A percentile compares a stretch with the other conserved stretches of the same genome.
phyloP scores from a whole-genome alignment of 2,888 invertebrate species.

The Trimorus sp. region DNA sequence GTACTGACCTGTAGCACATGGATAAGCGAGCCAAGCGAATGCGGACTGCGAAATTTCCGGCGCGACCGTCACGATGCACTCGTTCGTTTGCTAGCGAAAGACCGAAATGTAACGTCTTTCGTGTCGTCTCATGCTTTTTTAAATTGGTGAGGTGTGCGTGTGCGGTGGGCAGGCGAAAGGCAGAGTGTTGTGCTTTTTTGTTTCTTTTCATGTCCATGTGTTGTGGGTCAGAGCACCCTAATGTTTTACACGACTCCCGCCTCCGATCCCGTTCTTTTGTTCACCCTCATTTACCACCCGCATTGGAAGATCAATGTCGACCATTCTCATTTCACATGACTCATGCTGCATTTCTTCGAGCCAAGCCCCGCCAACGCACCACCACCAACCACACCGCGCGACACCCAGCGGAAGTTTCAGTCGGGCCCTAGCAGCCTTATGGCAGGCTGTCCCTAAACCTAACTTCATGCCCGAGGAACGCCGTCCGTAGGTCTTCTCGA shows the following conservation, averaged over 20 bases:
- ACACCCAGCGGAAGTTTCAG: conserved; percentile 30
- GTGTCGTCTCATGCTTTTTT: conserved; percentile 52
- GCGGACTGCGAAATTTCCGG: conserved; percentile 77
- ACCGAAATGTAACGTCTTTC: background rate
- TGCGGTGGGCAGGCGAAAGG: conserved; percentile 74
- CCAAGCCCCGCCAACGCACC: conserved; percentile 77
- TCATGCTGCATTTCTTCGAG: conserved; percentile 66
- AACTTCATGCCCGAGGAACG: background rate
- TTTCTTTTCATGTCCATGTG: conserved; percentile 80
- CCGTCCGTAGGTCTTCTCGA: too few species aligned
- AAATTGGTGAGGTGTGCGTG: conserved; percentile 78
- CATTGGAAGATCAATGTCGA: background rate
- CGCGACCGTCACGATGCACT: conserved; percentile 41
- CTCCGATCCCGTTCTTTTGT: conserved; percentile 52
- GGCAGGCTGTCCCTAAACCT: conserved; percentile 4
- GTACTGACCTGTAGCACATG: conserved; percentile 82
- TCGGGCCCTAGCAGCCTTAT: background rate
- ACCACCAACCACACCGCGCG: conserved; percentile 73
- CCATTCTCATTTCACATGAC: background rate
- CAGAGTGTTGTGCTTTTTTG: conserved; percentile 50
- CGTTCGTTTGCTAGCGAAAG: conserved; percentile 31
- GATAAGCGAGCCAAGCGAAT: conserved; percentile 80
- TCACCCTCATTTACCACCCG: background rate
- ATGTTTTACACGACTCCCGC: conserved; percentile 63
- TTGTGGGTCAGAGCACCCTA: conserved; percentile 82